Conservation (phyloP, 2,888 invertebrate genomes). For the Synergus japonicus region DNA sequence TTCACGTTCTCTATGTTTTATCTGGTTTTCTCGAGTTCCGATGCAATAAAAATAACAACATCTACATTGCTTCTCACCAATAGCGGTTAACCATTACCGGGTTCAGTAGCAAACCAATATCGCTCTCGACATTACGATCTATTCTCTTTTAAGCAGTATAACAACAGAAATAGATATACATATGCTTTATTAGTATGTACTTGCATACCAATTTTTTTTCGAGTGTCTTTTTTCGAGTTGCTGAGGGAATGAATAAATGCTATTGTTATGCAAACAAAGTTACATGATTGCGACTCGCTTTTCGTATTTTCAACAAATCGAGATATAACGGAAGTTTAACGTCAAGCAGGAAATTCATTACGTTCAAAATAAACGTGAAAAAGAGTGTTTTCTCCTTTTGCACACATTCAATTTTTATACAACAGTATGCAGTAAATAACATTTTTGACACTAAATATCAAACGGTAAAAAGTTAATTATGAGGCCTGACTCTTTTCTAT, state of each 20-base stretch:
- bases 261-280: neutral
- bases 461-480: too few relatives aligned
- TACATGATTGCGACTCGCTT: neutral
- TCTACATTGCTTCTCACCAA: neutral
- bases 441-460: neutral
- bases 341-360: neutral
- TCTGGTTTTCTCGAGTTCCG: neutral
- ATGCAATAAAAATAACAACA: neutral
- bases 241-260: neutral
- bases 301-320: neutral
- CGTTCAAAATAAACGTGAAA: neutral
- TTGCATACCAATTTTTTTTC: neutral
- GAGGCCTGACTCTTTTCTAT: too few relatives aligned
- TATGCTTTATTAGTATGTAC: neutral
- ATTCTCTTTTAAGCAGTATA: slow-evolving; percentile 29
- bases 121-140: slow-evolving; percentile 20
- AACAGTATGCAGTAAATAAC: neutral
- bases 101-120: slow-evolving; percentile 22
- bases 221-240: neutral
- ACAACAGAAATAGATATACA: neutral
- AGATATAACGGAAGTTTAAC: neutral
- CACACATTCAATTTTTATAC: neutral
- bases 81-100: slow-evolving; percentile 6
- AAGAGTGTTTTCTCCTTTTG: neutral
- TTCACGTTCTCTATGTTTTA: neutral